Evolutionary conservation across 2,888 invertebrate species (phyloP).

Genomic region (Aphrophora alni): DNA sequence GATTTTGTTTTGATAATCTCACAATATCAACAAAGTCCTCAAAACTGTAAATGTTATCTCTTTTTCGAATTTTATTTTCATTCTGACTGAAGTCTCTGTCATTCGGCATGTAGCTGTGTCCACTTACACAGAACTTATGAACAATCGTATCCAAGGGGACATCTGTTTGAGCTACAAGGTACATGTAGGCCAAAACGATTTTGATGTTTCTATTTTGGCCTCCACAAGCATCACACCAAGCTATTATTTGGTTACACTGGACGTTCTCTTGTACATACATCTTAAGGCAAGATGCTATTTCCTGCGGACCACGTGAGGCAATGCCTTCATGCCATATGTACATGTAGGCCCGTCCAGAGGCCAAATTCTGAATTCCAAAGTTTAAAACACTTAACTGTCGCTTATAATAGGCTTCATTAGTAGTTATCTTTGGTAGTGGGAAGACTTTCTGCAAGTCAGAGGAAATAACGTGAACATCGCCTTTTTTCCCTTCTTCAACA

Average conservation of each 20-base stretch:
- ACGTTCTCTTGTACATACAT: not conserved
- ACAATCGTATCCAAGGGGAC: too few relatives aligned
- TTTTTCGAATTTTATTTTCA: too few relatives aligned
- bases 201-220: too few relatives aligned
- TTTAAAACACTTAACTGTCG: conserved; percentile 18
- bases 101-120: too few relatives aligned
- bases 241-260: not conserved
- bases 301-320: conserved; percentile 17
- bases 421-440: conserved; percentile 12
- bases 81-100: too few relatives aligned
- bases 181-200: too few relatives aligned
- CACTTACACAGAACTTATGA: too few relatives aligned
- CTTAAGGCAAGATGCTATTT: conserved; percentile 21
- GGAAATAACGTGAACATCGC: not conserved
- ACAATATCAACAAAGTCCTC: too few relatives aligned
- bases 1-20: too few relatives aligned
- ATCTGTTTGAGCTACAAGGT: too few relatives aligned
- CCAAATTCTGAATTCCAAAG: conserved; percentile 10
- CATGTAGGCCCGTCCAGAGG: not conserved
- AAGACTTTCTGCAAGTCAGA: conserved; percentile 29
- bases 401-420: conserved; percentile 22
- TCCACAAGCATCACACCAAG: conserved; percentile 6
- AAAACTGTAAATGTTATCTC: too few relatives aligned
- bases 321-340: conserved; percentile 20
- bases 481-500: not conserved